Evolutionary conservation across 2,113 vertebrate genomes (phyloP).

Genomic region (Syrmaticus mikado): DNA sequence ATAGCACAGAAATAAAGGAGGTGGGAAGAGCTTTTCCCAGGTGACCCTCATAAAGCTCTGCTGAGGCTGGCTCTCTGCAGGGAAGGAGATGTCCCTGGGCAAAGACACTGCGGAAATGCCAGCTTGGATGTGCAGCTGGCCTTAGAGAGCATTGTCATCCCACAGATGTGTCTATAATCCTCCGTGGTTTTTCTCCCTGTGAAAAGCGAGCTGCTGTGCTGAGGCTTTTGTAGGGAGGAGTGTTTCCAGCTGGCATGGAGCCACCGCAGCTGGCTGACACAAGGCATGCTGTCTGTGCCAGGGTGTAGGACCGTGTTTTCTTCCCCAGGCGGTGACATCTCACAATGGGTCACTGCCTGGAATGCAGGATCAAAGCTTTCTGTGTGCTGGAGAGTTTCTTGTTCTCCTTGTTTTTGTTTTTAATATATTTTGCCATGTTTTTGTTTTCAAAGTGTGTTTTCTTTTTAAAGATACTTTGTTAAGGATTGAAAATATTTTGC

Average conservation of each 20-base stretch:
- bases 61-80: neutral
- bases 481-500: neutral
- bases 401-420: neutral
- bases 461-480: neutral
- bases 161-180: neutral
- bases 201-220: slow-evolving; percentile 2
- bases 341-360: slow-evolving; percentile 26
- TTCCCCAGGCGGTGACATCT: slow-evolving; percentile 37
- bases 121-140: neutral
- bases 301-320: neutral
- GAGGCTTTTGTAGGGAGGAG: neutral
- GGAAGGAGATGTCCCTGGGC: neutral
- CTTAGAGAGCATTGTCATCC: neutral
- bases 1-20: neutral
- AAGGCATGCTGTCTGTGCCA: neutral
- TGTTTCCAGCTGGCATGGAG: neutral
- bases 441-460: neutral
- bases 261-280: slow-evolving; percentile 28
- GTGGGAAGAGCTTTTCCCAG: neutral
- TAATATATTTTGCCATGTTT: neutral
- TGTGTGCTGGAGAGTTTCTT: neutral
- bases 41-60: neutral
- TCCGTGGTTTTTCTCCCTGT: neutral
- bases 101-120: neutral
- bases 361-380: slow-evolving; percentile 6